Evolutionary conservation across 2,113 vertebrate species (phyloP), one percentile per base, ranked within the genome.

Genomic region (Vidua chalybeata): DNA sequence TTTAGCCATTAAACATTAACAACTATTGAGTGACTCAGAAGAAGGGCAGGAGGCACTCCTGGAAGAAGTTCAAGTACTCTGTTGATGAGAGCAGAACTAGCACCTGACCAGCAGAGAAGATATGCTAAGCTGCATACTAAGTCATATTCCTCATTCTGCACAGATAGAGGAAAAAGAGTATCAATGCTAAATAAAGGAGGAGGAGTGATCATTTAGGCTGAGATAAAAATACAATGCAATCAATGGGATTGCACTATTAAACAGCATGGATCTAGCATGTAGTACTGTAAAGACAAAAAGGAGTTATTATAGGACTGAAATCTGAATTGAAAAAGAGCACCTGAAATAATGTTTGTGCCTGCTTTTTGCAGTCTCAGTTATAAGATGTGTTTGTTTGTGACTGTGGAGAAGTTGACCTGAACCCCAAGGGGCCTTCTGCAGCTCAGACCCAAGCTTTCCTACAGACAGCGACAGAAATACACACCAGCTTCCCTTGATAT

Each of bases 1-100:
- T 90, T 61, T 43, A 52, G 37, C 45, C 46, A 79, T 95, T 96
- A 95, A 93, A 89, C 31, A 92, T 94, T 96, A 96, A 96, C 81
- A 55, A 43, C 92, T 95, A 90, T 93, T 90, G 90, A 97, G 46
- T 93, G 83, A 84, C 76, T 82, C 83, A 78, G 46, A 82, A 93
- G 83, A 95, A 94, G 64, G 79, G 76, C 90, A 95, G 45, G n/a
- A 84, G 69, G 24, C 49, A 84, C n/a, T 92, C 71, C 52, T 94
- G 83, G 83, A 94, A 93, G 92, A 87, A 87, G 85, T 92, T 96
- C 85, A 96, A 95, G 69, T 84, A 90, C 45, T 84, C 43, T 84
- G 39, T 86, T 84, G 83, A 84, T 87, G 88, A 92, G 52, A 84
- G 56, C 52, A 48, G 35, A 61, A 20, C 26, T 41, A 90, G 24